Conservation (phyloP, 2,113 vertebrate species). For the Thunnus maccoyii region DNA sequence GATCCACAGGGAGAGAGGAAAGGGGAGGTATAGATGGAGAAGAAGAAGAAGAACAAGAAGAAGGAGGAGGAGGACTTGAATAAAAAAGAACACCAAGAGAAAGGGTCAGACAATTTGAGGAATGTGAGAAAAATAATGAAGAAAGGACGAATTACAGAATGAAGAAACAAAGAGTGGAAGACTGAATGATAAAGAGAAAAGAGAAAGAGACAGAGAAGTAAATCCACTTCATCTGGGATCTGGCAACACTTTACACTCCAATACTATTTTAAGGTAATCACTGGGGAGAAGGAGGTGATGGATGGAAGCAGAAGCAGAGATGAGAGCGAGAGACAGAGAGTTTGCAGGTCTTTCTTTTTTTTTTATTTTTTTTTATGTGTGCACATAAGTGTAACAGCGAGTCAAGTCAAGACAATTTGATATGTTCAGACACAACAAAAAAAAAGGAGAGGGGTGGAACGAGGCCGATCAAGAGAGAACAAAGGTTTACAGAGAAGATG, state of each 20-base stretch:
- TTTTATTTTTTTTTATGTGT: background rate
- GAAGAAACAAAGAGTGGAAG: background rate
- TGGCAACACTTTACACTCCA: constrained; percentile 29
- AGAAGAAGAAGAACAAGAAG: background rate
- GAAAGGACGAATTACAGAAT: constrained; percentile 20
- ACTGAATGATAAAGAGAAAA: constrained; percentile 28
- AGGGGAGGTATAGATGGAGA: background rate
- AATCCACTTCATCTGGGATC: constrained; percentile 52
- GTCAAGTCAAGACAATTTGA: constrained; percentile 29
- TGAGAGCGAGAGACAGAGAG: constrained; percentile 11
- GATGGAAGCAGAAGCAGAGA: constrained; percentile 40
- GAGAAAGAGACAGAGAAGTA: constrained; percentile 35
- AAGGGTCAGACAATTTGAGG: constrained; percentile 7
- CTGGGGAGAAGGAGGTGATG: constrained; percentile 45
- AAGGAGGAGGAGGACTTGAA: background rate
- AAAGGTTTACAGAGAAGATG: background rate
- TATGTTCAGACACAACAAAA: constrained; percentile 7
- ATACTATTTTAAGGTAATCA: constrained; percentile 58
- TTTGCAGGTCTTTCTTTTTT: constrained; percentile 1
- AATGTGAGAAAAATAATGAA: constrained; percentile 25
- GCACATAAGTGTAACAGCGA: constrained; percentile 10
- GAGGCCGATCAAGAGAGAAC: background rate
- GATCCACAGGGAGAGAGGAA: constrained; percentile 20
- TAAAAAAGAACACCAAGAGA: background rate
- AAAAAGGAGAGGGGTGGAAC: background rate